Percentiles rank a stretch among this genome's conserved stretches.
Conservation (phyloP, 2,113 vertebrate species). For the Lepus americanus region DNA sequence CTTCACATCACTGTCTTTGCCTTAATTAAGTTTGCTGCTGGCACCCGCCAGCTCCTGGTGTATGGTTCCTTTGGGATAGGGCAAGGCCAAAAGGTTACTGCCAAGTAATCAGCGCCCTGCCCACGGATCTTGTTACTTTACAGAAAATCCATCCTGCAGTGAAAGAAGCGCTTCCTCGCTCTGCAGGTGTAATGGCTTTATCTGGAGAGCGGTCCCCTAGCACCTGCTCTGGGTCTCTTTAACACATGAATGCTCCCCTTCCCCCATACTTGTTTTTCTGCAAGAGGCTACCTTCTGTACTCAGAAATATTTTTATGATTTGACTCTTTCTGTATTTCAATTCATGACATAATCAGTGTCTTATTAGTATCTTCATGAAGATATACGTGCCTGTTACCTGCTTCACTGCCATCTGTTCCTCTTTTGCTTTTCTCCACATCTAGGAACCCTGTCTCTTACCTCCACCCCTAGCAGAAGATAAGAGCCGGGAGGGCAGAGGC, state of each 20-base stretch:
- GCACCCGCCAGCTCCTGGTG: background rate
- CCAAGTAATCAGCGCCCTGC: background rate
- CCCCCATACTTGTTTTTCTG: background rate
- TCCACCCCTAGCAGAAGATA: background rate
- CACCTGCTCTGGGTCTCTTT: background rate
- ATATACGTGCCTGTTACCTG: background rate
- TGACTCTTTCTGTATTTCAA: background rate
- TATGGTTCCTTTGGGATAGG: background rate
- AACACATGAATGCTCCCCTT: background rate
- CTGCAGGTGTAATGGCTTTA: background rate
- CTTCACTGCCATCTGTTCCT: background rate
- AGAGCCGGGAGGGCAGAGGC: background rate
- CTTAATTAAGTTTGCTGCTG: background rate
- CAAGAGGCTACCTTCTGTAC: background rate
- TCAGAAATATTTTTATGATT: background rate
- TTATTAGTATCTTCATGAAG: background rate
- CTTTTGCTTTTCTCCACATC: background rate
- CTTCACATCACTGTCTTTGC: background rate
- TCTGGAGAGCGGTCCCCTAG: background rate
- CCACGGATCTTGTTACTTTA: background rate
- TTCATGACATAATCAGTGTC: background rate
- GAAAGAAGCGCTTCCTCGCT: background rate
- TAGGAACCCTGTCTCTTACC: background rate
- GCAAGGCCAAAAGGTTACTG: background rate
- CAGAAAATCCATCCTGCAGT: background rate